Evolutionary conservation across 1,140 invertebrate species (phyloP).

Genomic region (Zaprionus vittiger): DNA sequence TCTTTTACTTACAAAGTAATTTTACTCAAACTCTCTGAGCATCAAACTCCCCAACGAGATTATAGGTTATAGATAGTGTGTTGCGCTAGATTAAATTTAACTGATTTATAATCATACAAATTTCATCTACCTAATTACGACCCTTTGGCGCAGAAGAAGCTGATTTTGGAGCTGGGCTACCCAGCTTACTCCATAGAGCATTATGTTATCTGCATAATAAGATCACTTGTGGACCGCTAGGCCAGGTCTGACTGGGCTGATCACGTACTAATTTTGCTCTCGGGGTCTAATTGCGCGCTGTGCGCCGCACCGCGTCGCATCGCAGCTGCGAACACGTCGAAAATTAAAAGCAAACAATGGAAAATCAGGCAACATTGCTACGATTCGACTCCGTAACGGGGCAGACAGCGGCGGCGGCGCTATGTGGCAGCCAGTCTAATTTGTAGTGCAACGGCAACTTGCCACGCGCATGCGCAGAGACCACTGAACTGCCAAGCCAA

Average conservation of each 20-base stretch:
- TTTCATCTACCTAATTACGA: not conserved
- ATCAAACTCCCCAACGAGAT: not conserved
- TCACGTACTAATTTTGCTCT: slow-evolving; percentile 46
- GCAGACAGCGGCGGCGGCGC: not conserved
- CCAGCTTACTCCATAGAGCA: not conserved
- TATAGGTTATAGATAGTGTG: not conserved
- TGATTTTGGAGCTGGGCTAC: not conserved
- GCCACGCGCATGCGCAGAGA: slow-evolving; percentile 63
- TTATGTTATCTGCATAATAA: slow-evolving; percentile 39
- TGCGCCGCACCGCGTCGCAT: slow-evolving; percentile 17
- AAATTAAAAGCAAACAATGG: slow-evolving; percentile 78
- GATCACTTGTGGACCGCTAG: slow-evolving; percentile 45
- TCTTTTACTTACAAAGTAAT: not conserved
- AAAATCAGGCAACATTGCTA: slow-evolving; percentile 45
- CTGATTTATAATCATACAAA: not conserved
- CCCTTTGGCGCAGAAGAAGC: not conserved
- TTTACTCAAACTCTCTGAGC: not conserved
- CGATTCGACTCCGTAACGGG: slow-evolving; percentile 44
- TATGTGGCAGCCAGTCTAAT: slow-evolving; percentile 48
- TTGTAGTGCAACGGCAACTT: slow-evolving; percentile 68
- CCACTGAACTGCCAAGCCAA: slow-evolving; percentile 46
- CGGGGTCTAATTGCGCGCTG: slow-evolving; percentile 28
- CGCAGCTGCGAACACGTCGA: slow-evolving; percentile 53
- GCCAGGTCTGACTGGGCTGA: slow-evolving; percentile 26
- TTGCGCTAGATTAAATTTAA: slow-evolving; percentile 6